These are phyloP conservation scores for Puffinus mauretanicus DNA, from an alignment of 2,113 vertebrate genomes.

Conservation along the genomic window DNA sequence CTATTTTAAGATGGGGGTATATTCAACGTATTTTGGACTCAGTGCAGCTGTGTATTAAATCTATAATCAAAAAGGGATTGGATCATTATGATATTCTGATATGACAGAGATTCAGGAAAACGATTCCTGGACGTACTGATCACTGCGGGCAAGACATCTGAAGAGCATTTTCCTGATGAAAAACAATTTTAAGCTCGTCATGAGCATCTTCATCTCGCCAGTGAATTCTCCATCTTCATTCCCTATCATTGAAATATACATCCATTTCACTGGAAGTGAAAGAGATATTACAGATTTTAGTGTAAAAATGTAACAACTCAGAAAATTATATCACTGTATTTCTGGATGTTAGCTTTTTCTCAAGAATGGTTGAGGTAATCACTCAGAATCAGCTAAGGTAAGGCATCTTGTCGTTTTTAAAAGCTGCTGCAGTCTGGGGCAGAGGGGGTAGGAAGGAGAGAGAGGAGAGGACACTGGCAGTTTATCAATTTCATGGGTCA, in stretches of 20 bases:
- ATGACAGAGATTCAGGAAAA: neutral
- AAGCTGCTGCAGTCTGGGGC: neutral
- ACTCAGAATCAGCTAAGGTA: neutral
- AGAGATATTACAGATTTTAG: neutral
- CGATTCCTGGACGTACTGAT: neutral
- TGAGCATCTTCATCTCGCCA: neutral
- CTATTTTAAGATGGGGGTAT: neutral
- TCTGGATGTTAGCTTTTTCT: neutral
- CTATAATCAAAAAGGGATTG: neutral
- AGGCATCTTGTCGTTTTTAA: neutral
- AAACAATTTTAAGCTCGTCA: neutral
- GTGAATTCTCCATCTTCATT: neutral
- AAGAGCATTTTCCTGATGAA: neutral
- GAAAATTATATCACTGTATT: neutral
- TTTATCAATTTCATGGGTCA: neutral
- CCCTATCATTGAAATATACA: neutral
- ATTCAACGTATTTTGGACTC: neutral
- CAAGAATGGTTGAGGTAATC: neutral
- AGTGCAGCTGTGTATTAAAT: neutral
- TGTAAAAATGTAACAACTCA: neutral
- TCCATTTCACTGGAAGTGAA: neutral
- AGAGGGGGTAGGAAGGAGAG: fast-evolving
- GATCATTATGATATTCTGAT: neutral
- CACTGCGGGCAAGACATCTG: neutral
- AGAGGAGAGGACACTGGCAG: neutral